phyloP scores from a whole-genome alignment of 2,113 vertebrate species.

The Apistogramma diplotaenia region DNA sequence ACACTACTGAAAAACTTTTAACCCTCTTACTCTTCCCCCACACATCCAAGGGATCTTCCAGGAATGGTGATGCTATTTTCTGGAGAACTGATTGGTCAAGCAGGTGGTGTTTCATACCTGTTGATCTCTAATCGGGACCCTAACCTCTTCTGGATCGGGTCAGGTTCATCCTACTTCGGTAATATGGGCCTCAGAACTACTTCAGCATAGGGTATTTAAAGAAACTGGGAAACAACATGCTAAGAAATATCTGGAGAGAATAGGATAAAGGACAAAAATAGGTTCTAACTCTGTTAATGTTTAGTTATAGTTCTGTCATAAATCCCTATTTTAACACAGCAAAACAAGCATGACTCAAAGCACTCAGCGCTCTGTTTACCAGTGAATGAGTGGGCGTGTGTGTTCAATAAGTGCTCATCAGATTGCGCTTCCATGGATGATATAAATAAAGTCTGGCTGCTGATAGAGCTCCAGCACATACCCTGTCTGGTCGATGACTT shows the following conservation, averaged over 20 bases:
- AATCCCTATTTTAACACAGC: not conserved
- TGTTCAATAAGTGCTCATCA: not conserved
- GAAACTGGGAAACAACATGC: not conserved
- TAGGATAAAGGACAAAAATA: not conserved
- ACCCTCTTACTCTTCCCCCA: too few relatives aligned
- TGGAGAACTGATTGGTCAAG: too few relatives aligned
- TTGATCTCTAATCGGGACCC: too few relatives aligned
- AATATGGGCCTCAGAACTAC: not conserved
- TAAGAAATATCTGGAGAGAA: not conserved
- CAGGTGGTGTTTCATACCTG: too few relatives aligned
- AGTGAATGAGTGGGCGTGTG: conserved; percentile 7
- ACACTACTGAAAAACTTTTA: too few relatives aligned
- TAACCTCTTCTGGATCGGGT: too few relatives aligned
- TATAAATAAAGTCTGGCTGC: not conserved
- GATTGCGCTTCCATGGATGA: not conserved
- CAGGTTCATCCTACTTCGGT: not conserved
- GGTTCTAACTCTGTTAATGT: not conserved
- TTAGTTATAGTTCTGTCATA: not conserved
- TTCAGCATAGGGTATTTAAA: not conserved
- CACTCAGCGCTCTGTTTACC: not conserved
- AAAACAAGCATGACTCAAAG: not conserved
- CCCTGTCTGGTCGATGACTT: not conserved
- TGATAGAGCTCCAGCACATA: not conserved
- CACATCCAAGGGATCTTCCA: too few relatives aligned
- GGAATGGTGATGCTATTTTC: too few relatives aligned